Conservation (phyloP, 2,113 vertebrate genomes). For the Theristicus caerulescens region DNA sequence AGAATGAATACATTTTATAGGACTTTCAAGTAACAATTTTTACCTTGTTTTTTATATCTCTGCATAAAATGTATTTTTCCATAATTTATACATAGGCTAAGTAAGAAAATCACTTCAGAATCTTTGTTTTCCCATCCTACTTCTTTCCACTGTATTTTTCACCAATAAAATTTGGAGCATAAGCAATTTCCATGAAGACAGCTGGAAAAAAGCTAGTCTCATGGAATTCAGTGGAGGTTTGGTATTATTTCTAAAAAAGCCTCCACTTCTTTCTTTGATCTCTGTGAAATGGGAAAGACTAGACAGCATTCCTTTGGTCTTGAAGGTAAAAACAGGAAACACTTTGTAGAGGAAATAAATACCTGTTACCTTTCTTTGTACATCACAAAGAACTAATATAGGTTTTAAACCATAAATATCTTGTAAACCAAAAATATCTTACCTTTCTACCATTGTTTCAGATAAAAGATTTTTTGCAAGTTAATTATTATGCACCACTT, state of each 20-base stretch:
- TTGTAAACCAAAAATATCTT: background rate
- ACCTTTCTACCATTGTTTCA: background rate
- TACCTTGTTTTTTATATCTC: background rate
- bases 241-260: background rate
- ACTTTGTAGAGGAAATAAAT: background rate
- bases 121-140: background rate
- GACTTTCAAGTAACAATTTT: background rate
- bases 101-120: background rate
- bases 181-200: background rate
- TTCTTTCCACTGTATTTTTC: background rate
- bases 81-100: background rate
- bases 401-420: background rate
- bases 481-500: background rate
- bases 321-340: background rate
- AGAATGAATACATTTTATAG: background rate
- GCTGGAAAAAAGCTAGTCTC: background rate
- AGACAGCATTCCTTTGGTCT: background rate
- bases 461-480: background rate
- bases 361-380: background rate
- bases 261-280: background rate
- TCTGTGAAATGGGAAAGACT: background rate
- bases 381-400: background rate
- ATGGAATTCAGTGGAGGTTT: background rate
- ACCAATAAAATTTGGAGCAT: background rate
- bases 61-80: background rate